phyloP scores from a whole-genome alignment of 2,888 invertebrate species.

The Phrixothrix hirtus region DNA sequence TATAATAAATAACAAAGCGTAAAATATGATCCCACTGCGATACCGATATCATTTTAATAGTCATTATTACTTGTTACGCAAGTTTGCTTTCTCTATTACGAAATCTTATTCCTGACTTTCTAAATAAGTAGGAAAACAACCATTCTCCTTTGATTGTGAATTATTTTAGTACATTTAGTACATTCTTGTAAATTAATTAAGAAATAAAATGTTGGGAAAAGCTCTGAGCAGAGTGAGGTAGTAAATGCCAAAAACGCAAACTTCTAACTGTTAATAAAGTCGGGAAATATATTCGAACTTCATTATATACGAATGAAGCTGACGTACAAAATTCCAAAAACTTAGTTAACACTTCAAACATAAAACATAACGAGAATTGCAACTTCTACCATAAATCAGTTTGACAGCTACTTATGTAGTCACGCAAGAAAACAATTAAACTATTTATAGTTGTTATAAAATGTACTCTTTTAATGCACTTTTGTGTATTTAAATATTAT shows the following conservation, averaged over 20 bases:
- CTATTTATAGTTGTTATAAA: slow-evolving; percentile 33
- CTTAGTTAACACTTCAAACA: slow-evolving; percentile 25
- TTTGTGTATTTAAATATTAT: background rate
- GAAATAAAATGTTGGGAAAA: background rate
- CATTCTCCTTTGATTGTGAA: background rate
- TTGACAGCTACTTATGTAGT: slow-evolving; percentile 33
- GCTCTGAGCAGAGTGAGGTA: background rate
- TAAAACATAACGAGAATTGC: slow-evolving; percentile 30
- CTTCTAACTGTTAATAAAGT: background rate
- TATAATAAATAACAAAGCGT: slow-evolving; percentile 10
- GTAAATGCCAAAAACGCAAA: background rate
- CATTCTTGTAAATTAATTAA: background rate
- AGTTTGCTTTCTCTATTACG: slow-evolving; percentile 18
- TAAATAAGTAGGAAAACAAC: slow-evolving; percentile 12
- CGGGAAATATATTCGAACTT: slow-evolving; percentile 8
- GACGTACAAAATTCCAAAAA: slow-evolving; percentile 25
- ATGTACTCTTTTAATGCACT: slow-evolving; percentile 20
- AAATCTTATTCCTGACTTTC: slow-evolving; percentile 17
- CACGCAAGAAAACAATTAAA: slow-evolving; percentile 41
- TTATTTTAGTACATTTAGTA: background rate
- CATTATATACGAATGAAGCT: slow-evolving; percentile 24
- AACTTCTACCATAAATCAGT: slow-evolving; percentile 33
- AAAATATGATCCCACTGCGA: slow-evolving; percentile 3
- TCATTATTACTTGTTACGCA: slow-evolving; percentile 13
- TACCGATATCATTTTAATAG: slow-evolving; percentile 13